Evolutionary conservation across 2,113 vertebrate genomes (phyloP).

Genomic region (Pseudorhombus dupliciocellatus): DNA sequence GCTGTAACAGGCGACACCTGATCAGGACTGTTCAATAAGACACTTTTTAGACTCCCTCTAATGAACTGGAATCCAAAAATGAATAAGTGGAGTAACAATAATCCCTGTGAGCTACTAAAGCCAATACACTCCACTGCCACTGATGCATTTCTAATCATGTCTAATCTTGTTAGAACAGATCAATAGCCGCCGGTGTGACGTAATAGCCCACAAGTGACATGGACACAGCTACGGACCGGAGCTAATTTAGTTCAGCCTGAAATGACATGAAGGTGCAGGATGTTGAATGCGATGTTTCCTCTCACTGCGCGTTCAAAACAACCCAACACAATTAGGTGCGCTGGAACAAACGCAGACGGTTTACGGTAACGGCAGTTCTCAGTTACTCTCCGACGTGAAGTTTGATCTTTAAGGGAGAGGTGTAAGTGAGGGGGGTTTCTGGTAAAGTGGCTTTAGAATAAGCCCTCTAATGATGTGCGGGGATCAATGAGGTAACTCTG

Average conservation of each 20-base stretch:
- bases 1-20: not conserved
- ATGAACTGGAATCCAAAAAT: constrained; percentile 39
- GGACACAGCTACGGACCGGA: constrained; percentile 35
- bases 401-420: constrained; percentile 48
- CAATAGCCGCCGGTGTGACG: constrained; percentile 69
- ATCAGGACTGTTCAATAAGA: not conserved
- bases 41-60: constrained; percentile 1
- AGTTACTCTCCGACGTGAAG: constrained; percentile 11
- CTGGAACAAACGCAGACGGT: constrained; percentile 8
- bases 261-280: constrained; percentile 23
- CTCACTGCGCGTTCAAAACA: constrained; percentile 7
- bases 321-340: not conserved
- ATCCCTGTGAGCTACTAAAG: constrained; percentile 56
- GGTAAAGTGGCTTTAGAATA: constrained; percentile 80
- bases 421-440: constrained; percentile 51
- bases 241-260: constrained; percentile 54
- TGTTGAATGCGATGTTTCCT: constrained; percentile 31
- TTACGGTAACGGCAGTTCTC: constrained; percentile 14
- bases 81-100: constrained; percentile 41
- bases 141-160: constrained; percentile 76
- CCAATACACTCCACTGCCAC: constrained; percentile 55
- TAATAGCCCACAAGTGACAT: constrained; percentile 66
- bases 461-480: constrained; percentile 79
- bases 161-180: constrained; percentile 79
- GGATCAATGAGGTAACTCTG: constrained; percentile 78